A percentile compares a stretch with the other conserved stretches of the same genome.
phyloP scores from a whole-genome alignment of 2,113 vertebrate species.

The Calyptommatus sinebrachiatus region DNA sequence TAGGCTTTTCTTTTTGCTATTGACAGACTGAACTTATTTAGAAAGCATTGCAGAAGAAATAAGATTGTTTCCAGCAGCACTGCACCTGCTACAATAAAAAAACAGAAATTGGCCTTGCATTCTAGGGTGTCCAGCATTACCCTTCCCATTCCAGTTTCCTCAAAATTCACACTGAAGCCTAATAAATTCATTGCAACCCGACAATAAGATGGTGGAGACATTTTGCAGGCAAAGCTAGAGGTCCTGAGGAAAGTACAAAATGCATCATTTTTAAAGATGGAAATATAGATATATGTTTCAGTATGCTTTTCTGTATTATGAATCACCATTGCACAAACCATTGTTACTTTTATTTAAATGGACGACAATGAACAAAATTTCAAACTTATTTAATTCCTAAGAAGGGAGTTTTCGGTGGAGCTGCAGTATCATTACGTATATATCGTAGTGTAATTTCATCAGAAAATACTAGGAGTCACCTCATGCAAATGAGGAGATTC shows the following conservation, averaged over 20 bases:
- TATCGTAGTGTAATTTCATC: no score
- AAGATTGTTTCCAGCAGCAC: constrained; percentile 6
- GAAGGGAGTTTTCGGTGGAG: no score
- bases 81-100: constrained; percentile 24
- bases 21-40: background rate
- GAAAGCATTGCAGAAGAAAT: background rate
- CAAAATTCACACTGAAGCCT: accelerated
- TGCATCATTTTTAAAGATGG: background rate
- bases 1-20: background rate
- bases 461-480: no score
- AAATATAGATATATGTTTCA: background rate
- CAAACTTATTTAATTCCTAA: background rate
- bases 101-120: background rate
- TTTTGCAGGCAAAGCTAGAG: background rate
- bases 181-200: background rate
- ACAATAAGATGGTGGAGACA: constrained; percentile 2
- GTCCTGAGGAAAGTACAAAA: no score
- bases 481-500: no score
- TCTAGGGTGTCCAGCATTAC: background rate
- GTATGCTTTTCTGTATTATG: background rate
- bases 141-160: accelerated
- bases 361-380: background rate
- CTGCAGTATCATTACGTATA: no score
- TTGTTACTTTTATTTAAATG: background rate
- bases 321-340: accelerated